Conservation (phyloP, 2,797 vertebrate species). For the Schizopygopsis pylzovi region DNA sequence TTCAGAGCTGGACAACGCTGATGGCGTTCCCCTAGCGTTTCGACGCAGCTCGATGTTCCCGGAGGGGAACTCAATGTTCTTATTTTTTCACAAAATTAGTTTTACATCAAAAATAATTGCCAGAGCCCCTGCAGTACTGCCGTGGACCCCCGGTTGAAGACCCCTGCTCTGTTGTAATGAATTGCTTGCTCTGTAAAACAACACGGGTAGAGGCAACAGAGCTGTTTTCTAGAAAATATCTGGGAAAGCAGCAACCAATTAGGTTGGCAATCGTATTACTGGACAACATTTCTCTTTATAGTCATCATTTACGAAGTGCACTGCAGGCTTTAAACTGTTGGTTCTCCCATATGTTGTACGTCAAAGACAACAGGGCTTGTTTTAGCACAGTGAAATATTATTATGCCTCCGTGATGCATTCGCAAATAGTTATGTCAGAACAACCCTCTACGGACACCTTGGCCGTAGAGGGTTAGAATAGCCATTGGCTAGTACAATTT, state of each 20-base stretch:
- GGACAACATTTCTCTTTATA: conserved; percentile 42
- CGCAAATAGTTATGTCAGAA: conserved; percentile 9
- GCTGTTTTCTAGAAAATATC: conserved; percentile 30
- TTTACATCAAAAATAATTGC: not conserved
- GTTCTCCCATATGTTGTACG: conserved; percentile 27
- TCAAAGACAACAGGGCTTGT: conserved; percentile 22
- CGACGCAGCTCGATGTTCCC: too few relatives aligned
- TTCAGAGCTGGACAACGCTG: too few relatives aligned
- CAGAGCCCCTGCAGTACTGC: not conserved
- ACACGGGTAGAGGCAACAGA: conserved; percentile 9
- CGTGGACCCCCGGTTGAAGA: not conserved
- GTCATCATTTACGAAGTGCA: conserved; percentile 15
- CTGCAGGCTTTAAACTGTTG: conserved; percentile 29
- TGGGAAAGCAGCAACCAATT: conserved; percentile 20
- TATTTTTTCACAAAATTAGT: not conserved
- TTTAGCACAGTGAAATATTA: conserved; percentile 20
- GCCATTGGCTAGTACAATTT: too few relatives aligned
- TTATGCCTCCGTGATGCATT: conserved; percentile 21
- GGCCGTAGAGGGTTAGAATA: too few relatives aligned
- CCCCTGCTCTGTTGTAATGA: not conserved
- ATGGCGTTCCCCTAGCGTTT: too few relatives aligned
- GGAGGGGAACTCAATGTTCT: not conserved
- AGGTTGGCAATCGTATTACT: conserved; percentile 27
- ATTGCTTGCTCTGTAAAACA: conserved; percentile 23
- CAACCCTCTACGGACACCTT: too few relatives aligned